Evolutionary conservation across 2,113 vertebrate species (phyloP), one percentile per base, ranked within the genome.

Genomic region (Tetrax tetrax): DNA sequence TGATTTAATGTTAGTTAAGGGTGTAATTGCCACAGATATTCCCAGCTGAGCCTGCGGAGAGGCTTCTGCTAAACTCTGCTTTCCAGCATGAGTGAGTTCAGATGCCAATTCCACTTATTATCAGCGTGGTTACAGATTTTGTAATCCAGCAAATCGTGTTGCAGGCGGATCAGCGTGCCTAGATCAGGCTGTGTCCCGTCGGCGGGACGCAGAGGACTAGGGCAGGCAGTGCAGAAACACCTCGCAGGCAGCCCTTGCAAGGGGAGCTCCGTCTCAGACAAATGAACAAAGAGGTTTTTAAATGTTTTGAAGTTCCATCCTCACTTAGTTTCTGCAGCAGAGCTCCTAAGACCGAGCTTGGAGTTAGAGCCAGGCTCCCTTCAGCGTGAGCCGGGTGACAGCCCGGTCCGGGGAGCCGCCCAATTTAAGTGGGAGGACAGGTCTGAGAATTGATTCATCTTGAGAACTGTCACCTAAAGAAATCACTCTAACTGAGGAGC

Each of bases 341-440:
- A 60, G 53, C 78, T 61, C 19, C 4, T 21, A 10, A 35, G 53
- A 6, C 12, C 12, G 33, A 57, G 70, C 63, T 14, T 10, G 2
- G 2, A 19, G 48, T 25, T 29, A 3, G 15, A 69, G 71, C 29
- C 22, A 4, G 59, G 60, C 28, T 64, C 64, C 35, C 38, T 51
- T 13, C 1, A 31, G 68, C 2, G 2, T 3, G 31, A 57, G 59
- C 22, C 2, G 12, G 15, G 35, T 6, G 8, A 12, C 21, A 35
- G 89, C 63, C 54, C 38, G 43, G 14, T 3, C 8, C 25, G 1
- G 5, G 4, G 3, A 59, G 19, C 57, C 41, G 45, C 57, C 77
- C 19, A 5, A 13, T 43, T 53, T 23, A 15, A 16, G 28, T 20
- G 27, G 51, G 74, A 65, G 53, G 51, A 38, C 27, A n/a, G 70